Conservation (phyloP, 2,888 invertebrate species). For the Pherbina coryleti region DNA sequence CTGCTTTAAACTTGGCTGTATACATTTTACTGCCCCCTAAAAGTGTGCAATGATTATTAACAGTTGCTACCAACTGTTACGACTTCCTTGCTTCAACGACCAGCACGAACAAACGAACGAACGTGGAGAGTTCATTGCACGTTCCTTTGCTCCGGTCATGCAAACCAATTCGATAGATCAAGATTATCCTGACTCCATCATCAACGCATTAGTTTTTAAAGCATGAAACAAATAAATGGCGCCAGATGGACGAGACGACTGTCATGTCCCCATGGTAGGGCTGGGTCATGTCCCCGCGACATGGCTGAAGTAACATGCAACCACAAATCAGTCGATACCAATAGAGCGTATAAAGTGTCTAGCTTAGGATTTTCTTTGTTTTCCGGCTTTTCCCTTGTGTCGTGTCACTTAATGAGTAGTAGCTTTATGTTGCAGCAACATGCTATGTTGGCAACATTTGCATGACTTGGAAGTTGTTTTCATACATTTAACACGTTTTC, state of each 20-base stretch:
- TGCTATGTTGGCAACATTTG: too few species aligned
- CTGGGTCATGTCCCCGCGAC: not conserved
- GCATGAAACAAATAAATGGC: conserved; percentile 15
- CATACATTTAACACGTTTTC: too few species aligned
- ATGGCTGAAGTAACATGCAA: not conserved
- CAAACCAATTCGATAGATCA: not conserved
- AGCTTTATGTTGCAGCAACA: too few species aligned
- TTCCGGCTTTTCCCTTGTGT: too few species aligned
- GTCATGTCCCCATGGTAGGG: not conserved
- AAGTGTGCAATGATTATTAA: not conserved
- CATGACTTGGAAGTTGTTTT: too few species aligned
- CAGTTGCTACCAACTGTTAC: not conserved
- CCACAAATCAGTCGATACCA: conserved; percentile 23
- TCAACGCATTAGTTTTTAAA: not conserved
- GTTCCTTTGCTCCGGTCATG: not conserved
- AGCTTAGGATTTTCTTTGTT: too few species aligned
- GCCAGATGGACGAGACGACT: conserved; percentile 22
- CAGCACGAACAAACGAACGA: too few species aligned
- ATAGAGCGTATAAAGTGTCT: not conserved
- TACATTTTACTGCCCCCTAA: too few species aligned
- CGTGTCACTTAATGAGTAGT: too few species aligned
- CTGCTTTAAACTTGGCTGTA: too few species aligned
- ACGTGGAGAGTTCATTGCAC: not conserved
- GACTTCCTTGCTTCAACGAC: not conserved
- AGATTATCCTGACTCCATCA: conserved; percentile 26